Conservation (phyloP, 2,113 vertebrate species). For the Xyrauchen texanus region DNA sequence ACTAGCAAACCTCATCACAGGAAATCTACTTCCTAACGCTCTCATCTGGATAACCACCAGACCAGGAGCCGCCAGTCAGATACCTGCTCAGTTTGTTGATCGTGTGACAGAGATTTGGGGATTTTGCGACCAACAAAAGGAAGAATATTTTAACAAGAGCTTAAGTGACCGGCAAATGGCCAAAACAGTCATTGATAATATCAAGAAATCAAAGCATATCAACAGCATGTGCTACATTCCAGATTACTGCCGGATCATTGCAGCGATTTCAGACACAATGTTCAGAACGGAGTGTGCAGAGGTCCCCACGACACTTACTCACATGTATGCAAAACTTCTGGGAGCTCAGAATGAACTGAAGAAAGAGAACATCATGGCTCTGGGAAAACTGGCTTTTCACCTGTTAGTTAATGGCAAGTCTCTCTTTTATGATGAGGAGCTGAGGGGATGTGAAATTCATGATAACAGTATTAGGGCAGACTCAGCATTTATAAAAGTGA, state of each 20-base stretch:
- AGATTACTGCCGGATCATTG: neutral
- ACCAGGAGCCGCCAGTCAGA: too few relatives aligned
- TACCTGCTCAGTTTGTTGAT: neutral
- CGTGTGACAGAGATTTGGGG: neutral
- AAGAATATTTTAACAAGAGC: neutral
- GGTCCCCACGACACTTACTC: constrained; percentile 15
- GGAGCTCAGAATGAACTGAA: neutral
- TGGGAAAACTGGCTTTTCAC: neutral
- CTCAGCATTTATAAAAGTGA: too few relatives aligned
- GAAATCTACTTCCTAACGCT: constrained; percentile 2
- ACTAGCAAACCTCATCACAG: neutral
- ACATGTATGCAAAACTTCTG: neutral
- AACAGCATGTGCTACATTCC: constrained; percentile 5
- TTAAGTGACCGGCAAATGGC: neutral
- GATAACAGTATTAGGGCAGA: too few relatives aligned
- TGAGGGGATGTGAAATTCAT: too few relatives aligned
- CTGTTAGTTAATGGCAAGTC: neutral
- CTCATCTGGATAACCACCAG: constrained; percentile 4
- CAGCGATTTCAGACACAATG: neutral
- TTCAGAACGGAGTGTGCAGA: neutral
- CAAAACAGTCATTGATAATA: neutral
- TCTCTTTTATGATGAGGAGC: neutral
- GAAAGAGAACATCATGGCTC: neutral
- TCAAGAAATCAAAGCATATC: neutral
- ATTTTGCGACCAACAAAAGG: neutral